These are phyloP conservation scores for Gulo gulo DNA, from an alignment of 2,113 vertebrate genomes.

Conservation along the genomic window DNA sequence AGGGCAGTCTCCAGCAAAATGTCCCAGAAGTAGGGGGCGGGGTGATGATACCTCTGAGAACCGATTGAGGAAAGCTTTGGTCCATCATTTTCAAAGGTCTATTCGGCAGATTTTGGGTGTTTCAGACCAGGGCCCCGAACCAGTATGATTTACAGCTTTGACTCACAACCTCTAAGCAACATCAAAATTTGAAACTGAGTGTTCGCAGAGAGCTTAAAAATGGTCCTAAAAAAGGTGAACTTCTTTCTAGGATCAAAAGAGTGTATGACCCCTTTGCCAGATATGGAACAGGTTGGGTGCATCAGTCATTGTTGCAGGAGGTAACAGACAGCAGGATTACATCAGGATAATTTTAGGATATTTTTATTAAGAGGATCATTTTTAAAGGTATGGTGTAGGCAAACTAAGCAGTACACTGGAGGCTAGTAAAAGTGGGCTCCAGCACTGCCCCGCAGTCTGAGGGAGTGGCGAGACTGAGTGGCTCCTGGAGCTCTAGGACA, in stretches of 20 bases:
- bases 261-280: neutral
- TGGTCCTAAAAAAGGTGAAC: neutral
- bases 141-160: neutral
- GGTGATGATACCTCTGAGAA: neutral
- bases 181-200: neutral
- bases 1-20: constrained; percentile 6
- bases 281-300: neutral
- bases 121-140: neutral
- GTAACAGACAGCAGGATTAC: neutral
- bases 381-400: neutral
- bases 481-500: neutral
- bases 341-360: neutral
- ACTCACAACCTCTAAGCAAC: neutral
- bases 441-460: neutral
- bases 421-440: neutral
- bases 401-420: neutral
- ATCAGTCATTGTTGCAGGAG: neutral
- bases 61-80: constrained; percentile 17
- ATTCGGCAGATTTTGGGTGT: neutral
- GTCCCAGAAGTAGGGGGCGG: neutral
- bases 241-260: neutral
- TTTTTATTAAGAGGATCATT: neutral
- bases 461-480: neutral
- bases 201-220: neutral
- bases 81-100: neutral